Conservation (phyloP, 2,888 invertebrate species). For the Keiferia lycopersicella region DNA sequence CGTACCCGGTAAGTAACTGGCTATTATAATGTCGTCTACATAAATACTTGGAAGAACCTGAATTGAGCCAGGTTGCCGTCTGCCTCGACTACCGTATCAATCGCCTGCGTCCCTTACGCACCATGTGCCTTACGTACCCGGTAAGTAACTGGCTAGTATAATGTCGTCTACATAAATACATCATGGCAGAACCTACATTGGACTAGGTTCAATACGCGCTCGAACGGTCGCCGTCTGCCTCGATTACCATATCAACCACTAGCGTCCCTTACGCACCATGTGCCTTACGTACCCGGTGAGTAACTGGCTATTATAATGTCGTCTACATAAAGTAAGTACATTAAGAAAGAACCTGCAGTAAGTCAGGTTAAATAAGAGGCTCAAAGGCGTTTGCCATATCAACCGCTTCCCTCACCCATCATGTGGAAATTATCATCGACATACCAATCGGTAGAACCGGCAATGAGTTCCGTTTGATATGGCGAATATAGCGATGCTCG, state of each 20-base stretch:
- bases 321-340: not conserved
- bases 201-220: no score
- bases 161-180: no score
- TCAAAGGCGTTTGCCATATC: slow-evolving; percentile 54
- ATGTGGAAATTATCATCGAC: slow-evolving; percentile 49
- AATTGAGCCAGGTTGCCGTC: slow-evolving; percentile 65
- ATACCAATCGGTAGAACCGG: no score
- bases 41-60: slow-evolving; percentile 34
- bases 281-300: slow-evolving; percentile 67
- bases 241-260: slow-evolving; percentile 55
- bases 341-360: slow-evolving; percentile 46
- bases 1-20: slow-evolving; percentile 43
- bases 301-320: not conserved
- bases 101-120: slow-evolving; percentile 51
- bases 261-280: slow-evolving; percentile 58
- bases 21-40: not conserved
- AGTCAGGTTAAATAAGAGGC: slow-evolving; percentile 46
- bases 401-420: slow-evolving; percentile 53
- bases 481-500: no score
- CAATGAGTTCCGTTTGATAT: no score
- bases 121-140: slow-evolving; percentile 76
- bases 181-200: slow-evolving; percentile 41
- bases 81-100: slow-evolving; percentile 61
- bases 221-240: slow-evolving; percentile 60
- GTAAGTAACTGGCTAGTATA: slow-evolving; percentile 41